phyloP scores from a whole-genome alignment of 2,888 invertebrate genomes.

The Cactoblastis cactorum region DNA sequence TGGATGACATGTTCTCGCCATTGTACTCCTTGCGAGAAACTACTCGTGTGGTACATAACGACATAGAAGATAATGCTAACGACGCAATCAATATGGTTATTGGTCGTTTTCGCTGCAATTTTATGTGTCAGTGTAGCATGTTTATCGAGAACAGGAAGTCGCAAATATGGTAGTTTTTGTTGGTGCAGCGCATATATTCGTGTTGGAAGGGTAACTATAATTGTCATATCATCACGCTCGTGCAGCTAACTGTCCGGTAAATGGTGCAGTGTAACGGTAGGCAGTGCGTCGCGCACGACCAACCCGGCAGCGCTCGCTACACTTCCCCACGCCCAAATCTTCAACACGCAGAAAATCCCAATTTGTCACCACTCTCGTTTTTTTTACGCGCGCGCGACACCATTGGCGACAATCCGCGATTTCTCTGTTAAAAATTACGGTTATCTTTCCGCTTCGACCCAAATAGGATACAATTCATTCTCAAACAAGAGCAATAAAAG shows the following conservation, averaged over 20 bases:
- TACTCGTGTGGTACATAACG: conserved; percentile 47
- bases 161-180: conserved; percentile 17
- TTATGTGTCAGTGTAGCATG: conserved; percentile 21
- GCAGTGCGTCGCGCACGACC: conserved; percentile 54
- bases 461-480: conserved; percentile 16
- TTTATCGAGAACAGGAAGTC: conserved; percentile 14
- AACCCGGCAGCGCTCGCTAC: conserved; percentile 17
- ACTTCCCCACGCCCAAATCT: conserved; percentile 35
- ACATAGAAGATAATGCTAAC: conserved; percentile 48
- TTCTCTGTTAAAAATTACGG: conserved; percentile 31
- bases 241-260: conserved; percentile 51
- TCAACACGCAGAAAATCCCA: conserved; percentile 46
- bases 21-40: conserved; percentile 40
- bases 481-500: conserved; percentile 13
- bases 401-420: conserved; percentile 23
- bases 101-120: conserved; percentile 33
- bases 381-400: conserved; percentile 32
- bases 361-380: conserved; percentile 44
- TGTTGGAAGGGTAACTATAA: conserved; percentile 20
- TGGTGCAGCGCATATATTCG: conserved; percentile 15
- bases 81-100: conserved; percentile 45
- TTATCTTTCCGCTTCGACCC: conserved; percentile 30
- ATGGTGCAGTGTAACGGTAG: conserved; percentile 67
- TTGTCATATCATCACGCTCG: conserved; percentile 25
- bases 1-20: conserved; percentile 47